Evolutionary conservation across 2,797 vertebrate genomes (phyloP), one percentile per base, ranked within the genome.

Genomic region (Lagocephalus sceleratus): DNA sequence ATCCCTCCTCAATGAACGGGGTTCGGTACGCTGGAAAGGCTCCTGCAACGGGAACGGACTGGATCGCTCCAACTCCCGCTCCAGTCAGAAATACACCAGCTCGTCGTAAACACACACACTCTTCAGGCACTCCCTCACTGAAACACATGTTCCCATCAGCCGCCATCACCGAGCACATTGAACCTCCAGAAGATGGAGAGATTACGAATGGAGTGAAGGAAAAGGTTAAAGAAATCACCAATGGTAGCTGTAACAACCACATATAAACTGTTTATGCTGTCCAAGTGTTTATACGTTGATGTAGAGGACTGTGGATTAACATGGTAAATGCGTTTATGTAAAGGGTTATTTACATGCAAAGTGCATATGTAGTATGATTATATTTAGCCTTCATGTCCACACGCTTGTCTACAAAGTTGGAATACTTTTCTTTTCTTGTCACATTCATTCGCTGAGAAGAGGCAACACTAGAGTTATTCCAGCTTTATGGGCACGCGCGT

Each of bases 81-180:
- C 93, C 69, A 95, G 82, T 60, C 93, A 96, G 79, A 96, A 95
- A 82, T 94, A 92, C 87, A 81, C 83, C 15, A 95, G 91, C 78
- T 92, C 93, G 0, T 90, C 93, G 51, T 94, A 92, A 73, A 41
- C 20, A 20, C 42, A 43, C 19, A 29, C 46, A 35, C n/a, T 10
- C 23, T 14, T 35, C 26, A 26, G 1, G 16, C 53, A 19, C 21
- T 44, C 70, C 48, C 41, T 58, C 60, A 47, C 41, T 40, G 39
- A 51, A 59, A 67, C 50, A 7, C 41, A 42, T 20, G 20, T 49
- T 55, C 45, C 38, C 23, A 39, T 48, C 20, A 57, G 50, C 47
- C 55, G 41, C 45, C 12, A 21, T 52, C 48, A 25, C 0, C 22
- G 59, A 63, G 49, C 71, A 74, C 32, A 35, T 35, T 35, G 14